Percentiles rank a stretch among this genome's conserved stretches.
Evolutionary conservation across 1,140 invertebrate species (phyloP).

Genomic region (Drosophila watanabei): DNA sequence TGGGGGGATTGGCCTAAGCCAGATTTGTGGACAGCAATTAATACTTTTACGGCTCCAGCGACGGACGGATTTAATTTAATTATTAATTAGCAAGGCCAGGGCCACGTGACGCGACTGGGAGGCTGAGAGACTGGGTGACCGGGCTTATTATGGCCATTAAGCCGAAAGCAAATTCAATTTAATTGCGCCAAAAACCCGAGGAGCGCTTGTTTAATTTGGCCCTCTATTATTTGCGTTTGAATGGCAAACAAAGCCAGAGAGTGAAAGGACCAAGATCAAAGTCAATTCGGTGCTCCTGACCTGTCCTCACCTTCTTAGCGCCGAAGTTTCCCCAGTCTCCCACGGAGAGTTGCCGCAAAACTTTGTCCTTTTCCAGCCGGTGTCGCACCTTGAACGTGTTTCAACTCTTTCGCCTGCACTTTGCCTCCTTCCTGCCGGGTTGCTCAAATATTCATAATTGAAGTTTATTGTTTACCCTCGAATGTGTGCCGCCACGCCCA

Average conservation of each 20-base stretch:
- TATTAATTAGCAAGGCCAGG: constrained; percentile 64
- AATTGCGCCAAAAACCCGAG: constrained; percentile 50
- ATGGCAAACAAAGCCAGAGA: constrained; percentile 58
- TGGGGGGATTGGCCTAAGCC: constrained; percentile 54
- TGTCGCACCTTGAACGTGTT: constrained; percentile 37
- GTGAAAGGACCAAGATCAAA: constrained; percentile 68
- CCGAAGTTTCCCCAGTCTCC: constrained; percentile 48
- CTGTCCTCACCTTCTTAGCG: constrained; percentile 60
- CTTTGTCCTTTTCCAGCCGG: constrained; percentile 68
- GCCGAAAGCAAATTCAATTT: constrained; percentile 69
- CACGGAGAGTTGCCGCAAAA: constrained; percentile 47
- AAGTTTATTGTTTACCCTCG: constrained; percentile 75
- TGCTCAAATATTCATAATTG: constrained; percentile 78
- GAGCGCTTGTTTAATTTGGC: constrained; percentile 47
- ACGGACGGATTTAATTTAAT: constrained; percentile 75
- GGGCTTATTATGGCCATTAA: constrained; percentile 73
- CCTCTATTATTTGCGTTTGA: constrained; percentile 68
- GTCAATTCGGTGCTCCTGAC: constrained; percentile 64
- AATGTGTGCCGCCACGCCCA: constrained; percentile 44
- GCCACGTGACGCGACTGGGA: constrained; percentile 15
- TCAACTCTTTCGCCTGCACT: constrained; percentile 55
- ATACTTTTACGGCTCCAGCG: constrained; percentile 64
- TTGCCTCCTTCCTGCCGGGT: constrained; percentile 3
- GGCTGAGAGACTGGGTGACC: constrained; percentile 14
- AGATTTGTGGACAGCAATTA: constrained; percentile 71